phyloP scores from a whole-genome alignment of 2,797 vertebrate species.

The Eutrigla gurnardus region DNA sequence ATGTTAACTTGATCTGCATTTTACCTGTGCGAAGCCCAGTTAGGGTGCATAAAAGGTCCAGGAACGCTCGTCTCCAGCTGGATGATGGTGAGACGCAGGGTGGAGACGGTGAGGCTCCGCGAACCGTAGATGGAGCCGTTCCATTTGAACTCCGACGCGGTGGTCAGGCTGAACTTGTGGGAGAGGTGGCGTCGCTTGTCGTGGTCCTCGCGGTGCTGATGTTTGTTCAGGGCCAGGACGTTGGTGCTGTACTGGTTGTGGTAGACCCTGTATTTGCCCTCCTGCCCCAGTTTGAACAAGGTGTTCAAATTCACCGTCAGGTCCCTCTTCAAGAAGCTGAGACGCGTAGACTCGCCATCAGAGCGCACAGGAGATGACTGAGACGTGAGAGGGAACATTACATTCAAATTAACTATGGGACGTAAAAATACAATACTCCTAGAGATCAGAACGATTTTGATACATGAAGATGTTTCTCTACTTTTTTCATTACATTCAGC shows the following conservation, averaged over 20 bases:
- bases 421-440: background rate
- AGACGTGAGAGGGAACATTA: background rate
- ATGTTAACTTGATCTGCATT: background rate
- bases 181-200: slow-evolving; percentile 98
- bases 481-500: background rate
- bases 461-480: background rate
- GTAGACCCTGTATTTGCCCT: slow-evolving; percentile 96
- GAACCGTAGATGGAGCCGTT: slow-evolving; percentile 96
- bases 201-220: slow-evolving; percentile 98
- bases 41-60: slow-evolving; percentile 95
- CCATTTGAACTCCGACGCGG: slow-evolving; percentile 97
- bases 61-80: slow-evolving; percentile 97
- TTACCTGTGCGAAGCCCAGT: slow-evolving; percentile 99
- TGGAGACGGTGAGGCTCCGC: slow-evolving; percentile 92
- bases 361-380: slow-evolving; percentile 89
- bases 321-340: slow-evolving; percentile 87
- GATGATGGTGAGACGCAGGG: slow-evolving; percentile 95
- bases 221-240: slow-evolving; percentile 95
- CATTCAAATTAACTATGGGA: background rate
- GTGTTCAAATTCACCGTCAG: slow-evolving; percentile 86
- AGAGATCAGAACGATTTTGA: background rate
- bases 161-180: slow-evolving; percentile 97
- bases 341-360: slow-evolving; percentile 85
- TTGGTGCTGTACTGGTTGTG: slow-evolving; percentile 98
- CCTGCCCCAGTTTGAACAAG: slow-evolving; percentile 95